Evolutionary conservation across 2,888 invertebrate species (phyloP).

Genomic region (Yponomeuta sedellus): DNA sequence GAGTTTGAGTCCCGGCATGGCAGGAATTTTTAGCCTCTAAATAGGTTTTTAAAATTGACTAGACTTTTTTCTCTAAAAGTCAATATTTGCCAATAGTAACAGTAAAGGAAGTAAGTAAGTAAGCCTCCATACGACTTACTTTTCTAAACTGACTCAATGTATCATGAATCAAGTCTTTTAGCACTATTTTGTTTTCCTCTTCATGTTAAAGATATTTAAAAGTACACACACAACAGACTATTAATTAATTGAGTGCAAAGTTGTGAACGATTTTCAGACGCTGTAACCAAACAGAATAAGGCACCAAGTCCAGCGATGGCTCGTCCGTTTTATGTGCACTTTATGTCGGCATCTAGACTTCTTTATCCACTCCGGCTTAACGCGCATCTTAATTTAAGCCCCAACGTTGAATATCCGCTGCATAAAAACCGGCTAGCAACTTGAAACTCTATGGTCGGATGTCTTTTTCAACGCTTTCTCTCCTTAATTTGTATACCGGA

Average conservation of each 20-base stretch:
- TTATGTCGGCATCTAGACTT: conserved; percentile 61
- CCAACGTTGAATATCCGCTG: conserved; percentile 36
- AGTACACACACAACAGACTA: too few species aligned
- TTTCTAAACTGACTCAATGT: too few species aligned
- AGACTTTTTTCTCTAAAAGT: too few species aligned
- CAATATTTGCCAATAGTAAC: not conserved
- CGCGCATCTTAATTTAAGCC: conserved; percentile 63
- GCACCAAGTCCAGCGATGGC: conserved; percentile 45
- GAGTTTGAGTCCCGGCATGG: too few species aligned
- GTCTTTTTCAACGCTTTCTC: not conserved
- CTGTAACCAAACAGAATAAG: not conserved
- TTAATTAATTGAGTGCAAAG: too few species aligned
- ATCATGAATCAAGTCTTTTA: too few species aligned
- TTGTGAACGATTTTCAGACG: not conserved
- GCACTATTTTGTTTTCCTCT: too few species aligned
- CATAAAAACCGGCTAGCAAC: conserved; percentile 18
- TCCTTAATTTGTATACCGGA: not conserved
- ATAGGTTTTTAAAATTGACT: too few species aligned
- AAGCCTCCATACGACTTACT: too few species aligned
- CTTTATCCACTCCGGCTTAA: conserved; percentile 60
- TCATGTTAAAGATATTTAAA: too few species aligned
- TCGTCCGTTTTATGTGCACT: conserved; percentile 67
- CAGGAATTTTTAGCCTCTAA: too few species aligned
- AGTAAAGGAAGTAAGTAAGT: not conserved
- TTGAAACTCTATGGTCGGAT: conserved; percentile 9